Evolutionary conservation across 2,888 invertebrate species (phyloP).

Genomic region (Limnephilus auricula): DNA sequence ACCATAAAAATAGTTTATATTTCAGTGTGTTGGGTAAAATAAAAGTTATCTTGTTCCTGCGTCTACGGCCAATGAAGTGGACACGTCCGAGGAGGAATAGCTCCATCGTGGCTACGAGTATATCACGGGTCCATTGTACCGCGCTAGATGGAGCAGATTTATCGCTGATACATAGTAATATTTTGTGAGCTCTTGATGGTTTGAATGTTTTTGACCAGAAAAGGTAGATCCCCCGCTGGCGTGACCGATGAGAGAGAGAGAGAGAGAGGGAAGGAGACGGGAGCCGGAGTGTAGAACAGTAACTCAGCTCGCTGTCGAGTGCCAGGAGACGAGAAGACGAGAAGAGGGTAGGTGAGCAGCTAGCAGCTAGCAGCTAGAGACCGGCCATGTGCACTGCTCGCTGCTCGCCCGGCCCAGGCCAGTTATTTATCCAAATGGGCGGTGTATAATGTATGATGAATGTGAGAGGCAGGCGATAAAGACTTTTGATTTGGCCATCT

Average conservation of each 20-base stretch:
- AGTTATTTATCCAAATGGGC: constrained; percentile 64
- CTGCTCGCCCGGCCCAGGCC: constrained; percentile 8
- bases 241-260: constrained; percentile 17
- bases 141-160: constrained; percentile 56
- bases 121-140: constrained; percentile 56
- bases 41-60: constrained; percentile 8
- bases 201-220: constrained; percentile 52
- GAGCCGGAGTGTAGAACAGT: constrained; percentile 45
- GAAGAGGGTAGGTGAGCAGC: constrained; percentile 4
- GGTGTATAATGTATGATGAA: constrained; percentile 63
- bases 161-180: constrained; percentile 54
- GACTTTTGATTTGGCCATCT: constrained; percentile 67
- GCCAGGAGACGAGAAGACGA: constrained; percentile 40
- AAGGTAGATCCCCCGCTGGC: constrained; percentile 58
- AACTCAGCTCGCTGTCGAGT: constrained; percentile 30
- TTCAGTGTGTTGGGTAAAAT: constrained; percentile 2
- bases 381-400: not conserved
- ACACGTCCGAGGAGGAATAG: constrained; percentile 35
- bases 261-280: constrained; percentile 15
- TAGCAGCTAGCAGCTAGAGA: not conserved
- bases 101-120: constrained; percentile 47
- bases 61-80: constrained; percentile 21
- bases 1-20: constrained; percentile 39
- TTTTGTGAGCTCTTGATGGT: constrained; percentile 54
- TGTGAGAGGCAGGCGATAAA: constrained; percentile 66